A percentile compares a stretch with the other conserved stretches of the same genome.
Evolutionary conservation across 2,113 vertebrate genomes (phyloP).

Genomic region (Cyphomyrus plagiostoma): DNA sequence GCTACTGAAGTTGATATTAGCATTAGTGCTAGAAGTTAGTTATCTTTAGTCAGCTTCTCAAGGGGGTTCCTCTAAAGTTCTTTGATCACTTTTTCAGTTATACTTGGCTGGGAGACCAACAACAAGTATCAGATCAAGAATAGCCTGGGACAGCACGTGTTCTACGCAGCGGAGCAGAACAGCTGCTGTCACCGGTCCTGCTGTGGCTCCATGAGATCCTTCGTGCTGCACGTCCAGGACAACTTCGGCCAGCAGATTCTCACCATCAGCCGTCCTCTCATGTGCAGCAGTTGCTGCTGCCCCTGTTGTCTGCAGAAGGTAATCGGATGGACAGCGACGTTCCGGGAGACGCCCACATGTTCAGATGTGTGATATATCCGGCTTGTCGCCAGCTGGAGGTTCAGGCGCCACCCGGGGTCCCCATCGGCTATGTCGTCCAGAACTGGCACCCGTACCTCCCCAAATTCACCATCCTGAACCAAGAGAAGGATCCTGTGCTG

Average conservation of each 20-base stretch:
- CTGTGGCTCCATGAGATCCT: constrained; percentile 61
- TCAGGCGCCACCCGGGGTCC: constrained; percentile 63
- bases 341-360: background rate
- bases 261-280: constrained; percentile 53
- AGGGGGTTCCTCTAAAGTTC: too few relatives aligned
- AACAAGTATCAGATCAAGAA: constrained; percentile 76
- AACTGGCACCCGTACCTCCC: constrained; percentile 68
- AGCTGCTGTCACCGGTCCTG: constrained; percentile 55
- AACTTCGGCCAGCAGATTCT: constrained; percentile 65
- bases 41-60: background rate
- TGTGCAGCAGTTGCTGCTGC: constrained; percentile 57
- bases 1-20: background rate
- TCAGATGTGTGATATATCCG: background rate
- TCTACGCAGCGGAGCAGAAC: constrained; percentile 64
- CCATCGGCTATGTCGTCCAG: constrained; percentile 68
- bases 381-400: constrained; percentile 62
- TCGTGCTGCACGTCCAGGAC: constrained; percentile 60
- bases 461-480: constrained; percentile 69
- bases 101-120: constrained; percentile 64
- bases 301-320: constrained; percentile 79
- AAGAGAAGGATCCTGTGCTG: constrained; percentile 52
- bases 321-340: background rate
- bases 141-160: constrained; percentile 64
- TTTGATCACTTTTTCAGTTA: constrained; percentile 42
- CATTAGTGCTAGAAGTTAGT: background rate